Evolutionary conservation across 2,113 vertebrate genomes (phyloP).

Genomic region (Xyrauchen texanus): DNA sequence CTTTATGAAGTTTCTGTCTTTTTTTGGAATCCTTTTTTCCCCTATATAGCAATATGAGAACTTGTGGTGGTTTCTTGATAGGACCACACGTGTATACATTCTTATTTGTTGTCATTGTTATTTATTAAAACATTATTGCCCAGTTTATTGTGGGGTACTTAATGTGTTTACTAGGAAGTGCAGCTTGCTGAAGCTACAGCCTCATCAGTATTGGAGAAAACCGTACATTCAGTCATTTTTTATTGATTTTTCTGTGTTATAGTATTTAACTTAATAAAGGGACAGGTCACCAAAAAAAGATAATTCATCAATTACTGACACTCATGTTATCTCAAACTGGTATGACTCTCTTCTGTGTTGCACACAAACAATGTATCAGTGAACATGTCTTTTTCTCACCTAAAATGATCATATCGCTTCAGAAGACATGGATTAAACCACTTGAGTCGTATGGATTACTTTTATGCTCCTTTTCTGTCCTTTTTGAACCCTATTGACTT

Average conservation of each 20-base stretch:
- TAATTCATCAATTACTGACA: too few species aligned
- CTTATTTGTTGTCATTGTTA: slow-evolving; percentile 49
- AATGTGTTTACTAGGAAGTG: background rate
- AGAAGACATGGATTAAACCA: too few species aligned
- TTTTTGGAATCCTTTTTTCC: slow-evolving; percentile 8
- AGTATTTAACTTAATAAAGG: too few species aligned
- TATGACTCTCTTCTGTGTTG: too few species aligned
- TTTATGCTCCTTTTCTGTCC: too few species aligned
- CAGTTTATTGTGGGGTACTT: background rate
- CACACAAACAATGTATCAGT: too few species aligned
- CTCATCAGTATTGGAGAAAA: slow-evolving; percentile 4
- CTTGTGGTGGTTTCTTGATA: background rate
- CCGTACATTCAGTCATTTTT: background rate
- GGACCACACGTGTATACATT: slow-evolving; percentile 43
- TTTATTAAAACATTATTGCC: slow-evolving; percentile 55
- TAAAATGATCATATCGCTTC: too few species aligned
- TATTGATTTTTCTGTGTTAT: background rate
- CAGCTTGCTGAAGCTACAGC: background rate
- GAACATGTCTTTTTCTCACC: too few species aligned
- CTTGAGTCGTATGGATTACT: too few species aligned
- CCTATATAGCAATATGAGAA: slow-evolving; percentile 13
- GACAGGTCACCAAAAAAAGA: too few species aligned
- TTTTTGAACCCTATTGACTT: too few species aligned
- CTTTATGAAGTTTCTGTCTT: slow-evolving; percentile 38
- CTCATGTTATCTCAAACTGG: too few species aligned